Percentiles rank a stretch among this genome's conserved stretches.
Evolutionary conservation across 2,797 vertebrate species (phyloP).

Genomic region (Poeciliopsis infans): DNA sequence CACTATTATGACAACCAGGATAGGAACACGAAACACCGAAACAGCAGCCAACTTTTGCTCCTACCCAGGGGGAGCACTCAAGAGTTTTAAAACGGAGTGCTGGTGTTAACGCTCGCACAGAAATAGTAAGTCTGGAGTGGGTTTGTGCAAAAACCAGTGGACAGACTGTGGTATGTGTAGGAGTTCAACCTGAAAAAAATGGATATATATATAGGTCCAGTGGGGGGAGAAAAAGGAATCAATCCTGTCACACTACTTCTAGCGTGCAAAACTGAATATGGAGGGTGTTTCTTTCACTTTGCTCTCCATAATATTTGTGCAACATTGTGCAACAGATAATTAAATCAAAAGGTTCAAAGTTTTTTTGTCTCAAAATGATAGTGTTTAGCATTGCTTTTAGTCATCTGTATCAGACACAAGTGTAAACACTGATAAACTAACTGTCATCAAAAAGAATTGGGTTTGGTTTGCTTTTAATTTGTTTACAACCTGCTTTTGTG

Average conservation of each 20-base stretch:
- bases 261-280: slow-evolving; percentile 19
- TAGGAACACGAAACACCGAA: slow-evolving; percentile 28
- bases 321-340: not conserved
- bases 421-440: slow-evolving; percentile 11
- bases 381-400: not conserved
- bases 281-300: not conserved
- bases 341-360: not conserved
- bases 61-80: slow-evolving; percentile 17
- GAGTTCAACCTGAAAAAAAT: slow-evolving; percentile 36
- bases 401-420: not conserved
- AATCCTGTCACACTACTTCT: slow-evolving; percentile 27
- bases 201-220: slow-evolving; percentile 19
- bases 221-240: slow-evolving; percentile 6
- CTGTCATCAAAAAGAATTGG: not conserved
- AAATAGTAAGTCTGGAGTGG: not conserved
- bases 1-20: slow-evolving; percentile 70
- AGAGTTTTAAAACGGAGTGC: slow-evolving; percentile 11
- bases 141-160: slow-evolving; percentile 17
- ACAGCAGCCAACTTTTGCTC: slow-evolving; percentile 34
- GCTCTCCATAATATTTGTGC: not conserved
- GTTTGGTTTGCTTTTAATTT: not conserved
- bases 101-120: slow-evolving; percentile 13
- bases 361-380: not conserved
- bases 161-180: slow-evolving; percentile 16
- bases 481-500: not conserved